phyloP scores from a whole-genome alignment of 37 sponge, comb jelly and placozoan species.

The Amphimedon queenslandica region DNA sequence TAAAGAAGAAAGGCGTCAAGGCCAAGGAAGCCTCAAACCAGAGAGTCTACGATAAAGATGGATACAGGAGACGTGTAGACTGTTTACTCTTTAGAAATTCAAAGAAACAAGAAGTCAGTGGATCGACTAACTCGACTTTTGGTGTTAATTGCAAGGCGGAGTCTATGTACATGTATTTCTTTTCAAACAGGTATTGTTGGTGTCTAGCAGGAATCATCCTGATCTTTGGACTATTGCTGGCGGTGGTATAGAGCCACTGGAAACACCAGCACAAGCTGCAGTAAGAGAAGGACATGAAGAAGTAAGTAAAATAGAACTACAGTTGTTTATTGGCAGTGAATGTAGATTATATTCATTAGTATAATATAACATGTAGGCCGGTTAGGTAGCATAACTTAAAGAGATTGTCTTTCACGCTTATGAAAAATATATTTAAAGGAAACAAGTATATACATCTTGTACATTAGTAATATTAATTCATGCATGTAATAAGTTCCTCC shows the following conservation, averaged over 20 bases:
- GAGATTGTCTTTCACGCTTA: not conserved
- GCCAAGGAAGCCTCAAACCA: too few relatives aligned
- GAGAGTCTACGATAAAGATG: conserved; percentile 37
- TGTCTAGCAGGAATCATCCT: conserved; percentile 8
- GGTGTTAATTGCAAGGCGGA: too few relatives aligned
- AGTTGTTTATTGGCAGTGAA: too few relatives aligned
- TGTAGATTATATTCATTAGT: too few relatives aligned
- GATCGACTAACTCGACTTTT: not conserved
- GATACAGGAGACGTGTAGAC: conserved; percentile 36
- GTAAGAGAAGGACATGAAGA: conserved; percentile 52
- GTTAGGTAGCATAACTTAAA: too few relatives aligned
- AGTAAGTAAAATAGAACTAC: conserved; percentile 12
- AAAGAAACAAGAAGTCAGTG: conserved; percentile 22
- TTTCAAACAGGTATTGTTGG: conserved; percentile 49
- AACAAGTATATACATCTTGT: not conserved
- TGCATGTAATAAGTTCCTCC: too few relatives aligned
- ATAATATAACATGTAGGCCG: too few relatives aligned
- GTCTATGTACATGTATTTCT: too few relatives aligned
- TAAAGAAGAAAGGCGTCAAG: too few relatives aligned
- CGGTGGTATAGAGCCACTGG: conserved; percentile 52
- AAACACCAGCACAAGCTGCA: conserved; percentile 25
- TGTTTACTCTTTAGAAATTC: conserved; percentile 43
- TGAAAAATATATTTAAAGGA: not conserved
- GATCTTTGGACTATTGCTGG: conserved; percentile 51
- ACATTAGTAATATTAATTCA: too few relatives aligned